Evolutionary conservation across 2,113 vertebrate species (phyloP), one percentile per base, ranked within the genome.

Genomic region (Clarias macrocephalus): DNA sequence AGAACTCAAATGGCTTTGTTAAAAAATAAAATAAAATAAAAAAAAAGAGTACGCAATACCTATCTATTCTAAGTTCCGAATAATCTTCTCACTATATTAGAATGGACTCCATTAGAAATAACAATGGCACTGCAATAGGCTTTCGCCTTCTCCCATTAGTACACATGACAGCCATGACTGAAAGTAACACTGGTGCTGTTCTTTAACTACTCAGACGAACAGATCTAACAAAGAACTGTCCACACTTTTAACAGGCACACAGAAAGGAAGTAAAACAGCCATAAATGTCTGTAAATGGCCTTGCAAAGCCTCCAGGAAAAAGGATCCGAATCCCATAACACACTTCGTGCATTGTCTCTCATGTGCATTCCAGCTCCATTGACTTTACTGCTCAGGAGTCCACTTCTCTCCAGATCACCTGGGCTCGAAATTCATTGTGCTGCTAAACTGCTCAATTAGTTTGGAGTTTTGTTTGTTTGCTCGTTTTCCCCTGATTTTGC

Each of bases 91-190:
- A 54, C n/a, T 80, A 4, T 8, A 80, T 60, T 18, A 23, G 30
- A 81, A 57, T 30, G 42, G 63, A 37, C 33, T 62, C 37, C 23
- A 42, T 52, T 48, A 82, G 80, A 63, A 87, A 73, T 62, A 87
- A 82, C 79, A 87, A 86, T 60, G 66, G 77, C 52, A 33, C 16
- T 57, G 56, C 63, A 82, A 30, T 33, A 42, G 42, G 13, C 57
- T 63, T 81, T 76, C 28, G 28, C 15, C 37, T 75, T 76, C 25
- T 82, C 30, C n/a, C 33, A 83, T 83, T 83, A 57, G n/a, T 70
- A 57, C 65, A 82, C 86, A 87, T 83, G 86, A 87, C 86, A 83
- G 70, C 28, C 80, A 83, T 75, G 54, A 72, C 86, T 68, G 62
- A 52, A 66, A 85, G 62, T 68, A 80, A 63, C n/a, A 80, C 25